Conservation (phyloP, 2,113 vertebrate species). For the Neomonachus schauinslandi region DNA sequence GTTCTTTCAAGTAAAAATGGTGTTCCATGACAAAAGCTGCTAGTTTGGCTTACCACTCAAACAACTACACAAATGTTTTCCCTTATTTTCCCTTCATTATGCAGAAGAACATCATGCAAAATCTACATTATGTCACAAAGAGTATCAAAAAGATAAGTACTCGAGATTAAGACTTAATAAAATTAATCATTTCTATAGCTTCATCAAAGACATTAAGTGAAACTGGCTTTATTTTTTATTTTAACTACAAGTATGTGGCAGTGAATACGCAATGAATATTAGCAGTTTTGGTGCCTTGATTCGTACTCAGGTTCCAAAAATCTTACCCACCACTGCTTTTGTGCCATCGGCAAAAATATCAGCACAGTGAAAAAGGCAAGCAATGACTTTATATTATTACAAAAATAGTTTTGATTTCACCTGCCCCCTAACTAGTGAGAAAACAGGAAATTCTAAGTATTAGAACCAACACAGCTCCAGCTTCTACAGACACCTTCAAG, state of each 20-base stretch:
- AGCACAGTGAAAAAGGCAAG: constrained; percentile 43
- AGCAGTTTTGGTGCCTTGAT: neutral
- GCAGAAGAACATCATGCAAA: neutral
- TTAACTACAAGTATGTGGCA: neutral
- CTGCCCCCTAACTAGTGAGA: neutral
- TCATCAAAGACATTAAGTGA: neutral
- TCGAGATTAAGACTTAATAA: neutral
- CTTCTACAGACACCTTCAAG: neutral
- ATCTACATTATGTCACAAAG: neutral
- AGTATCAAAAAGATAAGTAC: neutral
- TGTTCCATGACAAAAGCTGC: neutral
- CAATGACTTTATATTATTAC: neutral
- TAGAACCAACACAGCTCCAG: neutral
- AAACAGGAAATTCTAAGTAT: constrained; percentile 30
- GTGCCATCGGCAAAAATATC: constrained; percentile 1
- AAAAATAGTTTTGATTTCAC: constrained; percentile 34
- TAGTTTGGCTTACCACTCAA: neutral
- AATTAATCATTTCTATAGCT: neutral
- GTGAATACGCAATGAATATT: neutral
- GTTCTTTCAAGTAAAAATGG: neutral
- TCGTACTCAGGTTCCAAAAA: neutral
- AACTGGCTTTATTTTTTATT: neutral
- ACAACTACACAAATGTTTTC: neutral
- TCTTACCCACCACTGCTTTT: constrained; percentile 28
- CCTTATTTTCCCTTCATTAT: neutral